Evolutionary conservation across 1,140 invertebrate species (phyloP).

Genomic region (Drosophila albomicans): DNA sequence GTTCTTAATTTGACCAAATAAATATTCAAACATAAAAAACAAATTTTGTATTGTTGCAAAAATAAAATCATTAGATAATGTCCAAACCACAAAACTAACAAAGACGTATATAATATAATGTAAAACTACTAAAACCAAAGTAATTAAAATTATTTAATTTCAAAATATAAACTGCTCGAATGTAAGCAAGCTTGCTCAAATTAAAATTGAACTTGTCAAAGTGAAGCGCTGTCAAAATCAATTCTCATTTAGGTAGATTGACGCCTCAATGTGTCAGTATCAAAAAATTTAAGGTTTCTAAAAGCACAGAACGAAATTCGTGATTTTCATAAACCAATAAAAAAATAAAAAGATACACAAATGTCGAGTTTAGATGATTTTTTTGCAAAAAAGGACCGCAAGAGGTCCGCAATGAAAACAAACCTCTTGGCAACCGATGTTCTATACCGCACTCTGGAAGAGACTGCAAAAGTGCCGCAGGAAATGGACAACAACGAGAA

Average conservation of each 20-base stretch:
- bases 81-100: no score
- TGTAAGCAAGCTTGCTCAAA: not conserved
- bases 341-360: conserved; percentile 27
- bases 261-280: conserved; percentile 11
- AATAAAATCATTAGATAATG: no score
- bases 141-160: no score
- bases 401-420: conserved; percentile 62
- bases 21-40: no score
- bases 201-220: not conserved
- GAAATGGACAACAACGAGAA: conserved; percentile 38
- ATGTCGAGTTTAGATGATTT: conserved; percentile 73
- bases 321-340: conserved; percentile 42
- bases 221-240: conserved; percentile 21
- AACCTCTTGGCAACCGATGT: conserved; percentile 66
- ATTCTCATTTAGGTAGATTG: not conserved
- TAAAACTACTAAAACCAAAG: no score
- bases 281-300: conserved; percentile 50
- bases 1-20: no score
- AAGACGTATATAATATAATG: no score
- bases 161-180: not conserved
- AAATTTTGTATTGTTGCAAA: no score
- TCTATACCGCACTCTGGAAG: conserved; percentile 68
- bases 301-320: conserved; percentile 47
- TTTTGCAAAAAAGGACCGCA: conserved; percentile 70
- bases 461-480: conserved; percentile 38